These are phyloP conservation scores for Nylanderia fulva DNA, from an alignment of 1,140 invertebrate genomes.

Conservation along the genomic window DNA sequence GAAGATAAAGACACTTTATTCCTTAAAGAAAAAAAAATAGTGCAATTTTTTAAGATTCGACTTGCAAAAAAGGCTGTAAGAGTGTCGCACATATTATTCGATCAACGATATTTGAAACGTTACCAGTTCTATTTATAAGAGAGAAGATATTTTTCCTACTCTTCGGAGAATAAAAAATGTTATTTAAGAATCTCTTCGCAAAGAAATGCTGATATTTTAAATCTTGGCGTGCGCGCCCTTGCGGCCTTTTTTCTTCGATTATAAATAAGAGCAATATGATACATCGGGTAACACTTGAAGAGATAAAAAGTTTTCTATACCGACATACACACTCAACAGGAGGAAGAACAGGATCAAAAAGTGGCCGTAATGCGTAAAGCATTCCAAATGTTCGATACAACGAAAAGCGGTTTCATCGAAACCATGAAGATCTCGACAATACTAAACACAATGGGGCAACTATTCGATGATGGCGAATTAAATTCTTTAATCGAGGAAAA, in stretches of 20 bases:
- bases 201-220: background rate
- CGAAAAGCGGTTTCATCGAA: constrained; percentile 95
- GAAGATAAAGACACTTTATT: constrained; percentile 34
- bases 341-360: constrained; percentile 93
- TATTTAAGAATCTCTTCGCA: background rate
- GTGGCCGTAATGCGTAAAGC: constrained; percentile 95
- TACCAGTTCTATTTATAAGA: background rate
- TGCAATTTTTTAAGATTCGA: background rate
- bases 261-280: constrained; percentile 3
- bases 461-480: constrained; percentile 95
- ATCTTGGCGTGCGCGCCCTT: background rate
- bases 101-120: background rate
- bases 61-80: background rate
- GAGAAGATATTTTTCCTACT: background rate
- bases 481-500: constrained; percentile 93
- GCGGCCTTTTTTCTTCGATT: background rate
- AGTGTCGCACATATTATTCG: background rate
- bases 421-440: constrained; percentile 96
- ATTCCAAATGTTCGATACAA: constrained; percentile 98
- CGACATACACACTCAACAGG: constrained; percentile 81
- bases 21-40: background rate
- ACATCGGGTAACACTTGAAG: background rate
- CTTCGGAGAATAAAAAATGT: background rate
- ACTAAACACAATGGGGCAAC: constrained; percentile 96
- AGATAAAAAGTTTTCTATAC: background rate